phyloP scores from a whole-genome alignment of 64 coral and sea anemone genomes.

The Porites australiensis region DNA sequence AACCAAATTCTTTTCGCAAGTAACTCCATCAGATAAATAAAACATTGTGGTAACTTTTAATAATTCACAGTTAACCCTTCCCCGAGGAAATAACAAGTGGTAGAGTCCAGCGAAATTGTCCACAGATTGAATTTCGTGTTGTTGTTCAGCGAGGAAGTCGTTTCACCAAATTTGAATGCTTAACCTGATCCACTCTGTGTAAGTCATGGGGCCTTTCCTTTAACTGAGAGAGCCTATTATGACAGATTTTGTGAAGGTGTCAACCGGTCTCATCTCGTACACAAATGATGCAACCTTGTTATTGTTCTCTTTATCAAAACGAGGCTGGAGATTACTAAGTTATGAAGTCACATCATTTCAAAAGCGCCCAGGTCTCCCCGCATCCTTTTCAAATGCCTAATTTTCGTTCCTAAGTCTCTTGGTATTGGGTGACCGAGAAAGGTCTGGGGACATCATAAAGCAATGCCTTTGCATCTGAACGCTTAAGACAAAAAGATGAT shows the following conservation, averaged over 20 bases:
- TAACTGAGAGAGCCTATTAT: neutral
- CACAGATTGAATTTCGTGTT: neutral
- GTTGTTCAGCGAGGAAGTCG: no score
- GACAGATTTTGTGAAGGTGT: neutral
- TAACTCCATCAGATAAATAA: slow-evolving; percentile 11
- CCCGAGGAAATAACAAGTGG: neutral
- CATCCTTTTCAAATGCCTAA: neutral
- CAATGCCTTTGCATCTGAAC: no score
- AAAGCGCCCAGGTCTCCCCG: neutral
- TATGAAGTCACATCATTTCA: neutral
- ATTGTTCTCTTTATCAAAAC: neutral
- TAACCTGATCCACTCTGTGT: no score
- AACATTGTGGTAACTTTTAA: slow-evolving; percentile 30
- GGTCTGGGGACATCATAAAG: no score
- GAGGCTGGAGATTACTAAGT: neutral
- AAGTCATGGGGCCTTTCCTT: neutral
- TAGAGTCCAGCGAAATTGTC: neutral
- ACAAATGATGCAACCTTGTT: slow-evolving; percentile 15
- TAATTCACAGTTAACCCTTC: slow-evolving; percentile 18
- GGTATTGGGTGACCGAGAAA: no score
- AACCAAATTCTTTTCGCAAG: neutral
- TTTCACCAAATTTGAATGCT: neutral
- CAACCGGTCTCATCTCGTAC: neutral
- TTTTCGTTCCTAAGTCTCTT: no score
- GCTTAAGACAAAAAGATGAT: no score